Evolutionary conservation across 2,113 vertebrate genomes (phyloP).

Genomic region (Hippotragus niger): DNA sequence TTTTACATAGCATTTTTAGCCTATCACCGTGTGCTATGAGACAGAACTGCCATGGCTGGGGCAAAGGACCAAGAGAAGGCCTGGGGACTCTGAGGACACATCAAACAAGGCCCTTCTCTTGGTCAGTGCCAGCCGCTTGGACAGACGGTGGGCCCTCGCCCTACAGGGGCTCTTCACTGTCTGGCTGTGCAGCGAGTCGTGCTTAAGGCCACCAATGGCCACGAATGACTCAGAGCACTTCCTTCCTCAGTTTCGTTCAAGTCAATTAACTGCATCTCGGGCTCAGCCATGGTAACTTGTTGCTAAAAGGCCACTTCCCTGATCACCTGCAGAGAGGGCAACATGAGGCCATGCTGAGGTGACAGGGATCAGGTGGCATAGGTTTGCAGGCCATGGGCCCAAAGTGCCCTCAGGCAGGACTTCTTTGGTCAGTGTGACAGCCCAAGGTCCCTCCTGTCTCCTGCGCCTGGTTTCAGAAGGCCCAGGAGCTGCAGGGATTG

Average conservation of each 20-base stretch:
- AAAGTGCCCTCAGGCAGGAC: neutral
- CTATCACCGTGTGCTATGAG: neutral
- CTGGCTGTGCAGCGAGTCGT: neutral
- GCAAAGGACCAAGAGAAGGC: neutral
- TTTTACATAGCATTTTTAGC: neutral
- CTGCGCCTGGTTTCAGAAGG: neutral
- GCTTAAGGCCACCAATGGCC: neutral
- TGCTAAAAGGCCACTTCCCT: neutral
- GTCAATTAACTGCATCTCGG: neutral
- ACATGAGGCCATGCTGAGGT: neutral
- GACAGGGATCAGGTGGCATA: neutral
- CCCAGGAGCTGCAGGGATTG: accelerated
- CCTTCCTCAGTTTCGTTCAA: neutral
- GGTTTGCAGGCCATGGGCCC: neutral
- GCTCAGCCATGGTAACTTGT: neutral
- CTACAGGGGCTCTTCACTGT: neutral
- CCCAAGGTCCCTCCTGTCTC: neutral
- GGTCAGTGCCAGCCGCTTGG: neutral
- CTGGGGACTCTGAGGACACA: neutral
- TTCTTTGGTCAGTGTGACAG: neutral
- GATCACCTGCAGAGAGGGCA: neutral
- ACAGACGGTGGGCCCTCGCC: neutral
- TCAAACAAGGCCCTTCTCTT: neutral
- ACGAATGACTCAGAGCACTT: neutral
- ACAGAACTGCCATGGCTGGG: neutral